Base-by-base conservation (phyloP, 2,113 vertebrate genomes). In the rabbit (Oryctolagus cuniculus) region DNA sequence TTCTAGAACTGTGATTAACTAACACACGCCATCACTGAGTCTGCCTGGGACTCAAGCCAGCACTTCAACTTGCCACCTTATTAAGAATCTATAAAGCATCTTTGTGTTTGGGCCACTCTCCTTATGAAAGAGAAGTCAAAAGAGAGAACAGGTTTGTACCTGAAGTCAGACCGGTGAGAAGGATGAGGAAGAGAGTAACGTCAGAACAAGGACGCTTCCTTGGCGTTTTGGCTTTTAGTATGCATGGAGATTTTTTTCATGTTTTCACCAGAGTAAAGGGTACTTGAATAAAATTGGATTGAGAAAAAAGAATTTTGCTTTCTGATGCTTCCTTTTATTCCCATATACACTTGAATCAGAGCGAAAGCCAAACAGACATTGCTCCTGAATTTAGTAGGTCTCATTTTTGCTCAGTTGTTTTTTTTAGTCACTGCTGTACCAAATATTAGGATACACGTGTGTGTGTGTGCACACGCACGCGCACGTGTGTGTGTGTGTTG, bases 121-220 rank as follows among this genome's bases (percentile, higher is more conserved):
- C 66, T 93, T 87, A 29, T 82, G 82, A 58, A 69, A 34, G 27
- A 44, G 61, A 72, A 34, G 61, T 75, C 94, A 79, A 89, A 92
- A 94, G 72, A 78, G 89, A 83, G 81, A 72, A 10, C 1, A 5
- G n/a, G n/a, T 70, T 79, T 90, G 5, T 69, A 49, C 24, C 78
- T 61, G 25, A 66, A 93, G 67, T 72, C 29, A 81, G 27, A 24
- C 44, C 64, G 6, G 19, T 53, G 49, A 70, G 49, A 77, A 67
- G 27, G 13, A 92, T 5, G 64, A 66, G 24, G 77, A 66, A 70
- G 67, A 2, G 10, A 67, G 4, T 63, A 16, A 89, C 10, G 8
- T 79, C 16, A 63, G n/a, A 29, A 34, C 90, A 86, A 29, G 13
- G 51, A 51, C 51, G 11, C 19, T 95, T 94, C 84, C 77, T 90